Conservation (phyloP, 2,888 invertebrate genomes). For the Drosophila niveifrons region DNA sequence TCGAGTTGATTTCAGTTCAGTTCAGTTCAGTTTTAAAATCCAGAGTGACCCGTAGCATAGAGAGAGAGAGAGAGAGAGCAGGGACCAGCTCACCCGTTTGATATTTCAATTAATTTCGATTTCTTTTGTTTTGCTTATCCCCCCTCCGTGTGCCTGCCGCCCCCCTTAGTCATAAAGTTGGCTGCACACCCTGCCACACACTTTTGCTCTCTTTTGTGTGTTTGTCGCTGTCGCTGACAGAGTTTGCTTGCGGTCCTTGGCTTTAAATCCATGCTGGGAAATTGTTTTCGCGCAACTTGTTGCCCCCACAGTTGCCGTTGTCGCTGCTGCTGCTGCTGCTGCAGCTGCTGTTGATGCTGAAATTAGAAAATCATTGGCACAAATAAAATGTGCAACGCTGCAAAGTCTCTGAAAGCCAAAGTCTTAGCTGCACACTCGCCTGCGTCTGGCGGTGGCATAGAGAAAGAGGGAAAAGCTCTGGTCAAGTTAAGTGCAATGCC, state of each 20-base stretch:
- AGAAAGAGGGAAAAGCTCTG: conserved; percentile 28
- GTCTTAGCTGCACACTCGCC: conserved; percentile 51
- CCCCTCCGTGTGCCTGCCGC: too few species aligned
- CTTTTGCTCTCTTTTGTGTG: not conserved
- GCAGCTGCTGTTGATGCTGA: conserved; percentile 29
- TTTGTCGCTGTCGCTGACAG: conserved; percentile 42
- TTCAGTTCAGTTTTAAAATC: conserved; percentile 1
- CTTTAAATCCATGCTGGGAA: conserved; percentile 47
- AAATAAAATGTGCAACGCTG: conserved; percentile 66
- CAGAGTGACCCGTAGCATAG: conserved; percentile 25
- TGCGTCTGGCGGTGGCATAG: conserved; percentile 45
- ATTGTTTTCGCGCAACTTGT: conserved; percentile 60
- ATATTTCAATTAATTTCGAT: conserved; percentile 76
- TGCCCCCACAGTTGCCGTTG: conserved; percentile 5
- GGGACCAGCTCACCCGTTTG: conserved; percentile 44
- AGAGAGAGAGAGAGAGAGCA: not conserved
- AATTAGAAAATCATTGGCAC: conserved; percentile 78
- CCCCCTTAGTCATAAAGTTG: not conserved
- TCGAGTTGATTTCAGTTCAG: conserved; percentile 17
- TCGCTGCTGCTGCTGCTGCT: conserved; percentile 19
- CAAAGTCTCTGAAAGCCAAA: conserved; percentile 39
- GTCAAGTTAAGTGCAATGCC: conserved; percentile 77
- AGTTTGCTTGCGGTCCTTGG: conserved; percentile 30
- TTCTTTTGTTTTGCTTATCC: conserved; percentile 40
- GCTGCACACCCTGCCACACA: not conserved